phyloP scores from a whole-genome alignment of 2,113 vertebrate genomes.

The Siniperca knerii region DNA sequence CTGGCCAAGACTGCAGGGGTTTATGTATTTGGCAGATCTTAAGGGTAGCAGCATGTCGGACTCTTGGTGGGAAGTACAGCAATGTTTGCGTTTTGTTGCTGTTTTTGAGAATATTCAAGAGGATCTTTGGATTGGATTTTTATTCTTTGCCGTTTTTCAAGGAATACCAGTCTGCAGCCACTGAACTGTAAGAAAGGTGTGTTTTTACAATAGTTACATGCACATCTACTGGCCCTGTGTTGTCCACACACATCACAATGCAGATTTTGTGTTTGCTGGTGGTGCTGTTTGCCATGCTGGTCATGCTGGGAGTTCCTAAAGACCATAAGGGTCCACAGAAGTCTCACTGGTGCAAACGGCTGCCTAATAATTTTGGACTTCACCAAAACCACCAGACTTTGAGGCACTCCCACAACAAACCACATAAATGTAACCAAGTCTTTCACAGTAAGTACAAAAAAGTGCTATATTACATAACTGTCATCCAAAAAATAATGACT shows the following conservation, averaged over 20 bases:
- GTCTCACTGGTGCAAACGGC: constrained; percentile 69
- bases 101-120: constrained; percentile 25
- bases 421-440: constrained; percentile 69
- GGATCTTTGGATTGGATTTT: constrained; percentile 33
- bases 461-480: not conserved
- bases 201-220: constrained; percentile 12
- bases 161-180: constrained; percentile 3
- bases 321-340: constrained; percentile 57
- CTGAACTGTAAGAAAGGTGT: not conserved
- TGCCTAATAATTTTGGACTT: constrained; percentile 43
- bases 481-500: constrained; percentile 16
- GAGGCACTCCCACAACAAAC: constrained; percentile 62
- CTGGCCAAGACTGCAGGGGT: constrained; percentile 64
- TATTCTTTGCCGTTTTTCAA: constrained; percentile 30
- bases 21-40: constrained; percentile 59
- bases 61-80: constrained; percentile 46
- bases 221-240: not conserved
- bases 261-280: constrained; percentile 59
- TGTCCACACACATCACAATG: constrained; percentile 54
- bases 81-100: constrained; percentile 33
- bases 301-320: constrained; percentile 74
- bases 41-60: constrained; percentile 48
- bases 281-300: constrained; percentile 67
- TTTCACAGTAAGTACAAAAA: constrained; percentile 80
- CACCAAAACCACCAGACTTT: constrained; percentile 39